These are phyloP conservation scores for Tapirus terrestris DNA, from an alignment of 2,113 vertebrate species.

Conservation along the genomic window DNA sequence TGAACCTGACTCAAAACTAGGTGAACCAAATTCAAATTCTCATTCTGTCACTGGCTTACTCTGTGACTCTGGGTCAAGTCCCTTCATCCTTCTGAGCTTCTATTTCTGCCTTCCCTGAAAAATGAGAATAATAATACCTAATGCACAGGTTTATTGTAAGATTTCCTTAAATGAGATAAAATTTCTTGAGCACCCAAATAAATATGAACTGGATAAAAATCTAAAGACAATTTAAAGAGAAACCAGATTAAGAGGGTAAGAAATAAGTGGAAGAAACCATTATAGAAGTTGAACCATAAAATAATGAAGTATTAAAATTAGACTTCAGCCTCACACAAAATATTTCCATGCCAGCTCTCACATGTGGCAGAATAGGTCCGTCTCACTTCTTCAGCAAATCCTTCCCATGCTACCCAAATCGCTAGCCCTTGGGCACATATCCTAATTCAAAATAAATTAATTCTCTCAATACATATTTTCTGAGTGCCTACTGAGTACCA, in stretches of 20 bases:
- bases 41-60: not conserved
- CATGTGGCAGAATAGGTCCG: not conserved
- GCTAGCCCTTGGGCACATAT: not conserved
- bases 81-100: not conserved
- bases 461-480: not conserved
- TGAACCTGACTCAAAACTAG: not conserved
- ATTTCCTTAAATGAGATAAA: not conserved
- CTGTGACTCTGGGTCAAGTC: not conserved
- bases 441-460: not conserved
- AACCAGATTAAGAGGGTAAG: not conserved
- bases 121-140: slow-evolving; percentile 26
- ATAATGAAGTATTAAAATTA: slow-evolving; percentile 1
- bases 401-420: not conserved
- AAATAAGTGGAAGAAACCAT: not conserved
- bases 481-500: not conserved
- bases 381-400: not conserved
- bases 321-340: not conserved
- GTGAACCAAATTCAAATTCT: not conserved
- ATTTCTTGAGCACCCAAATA: not conserved
- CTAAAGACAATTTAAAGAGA: not conserved
- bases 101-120: not conserved
- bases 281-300: not conserved
- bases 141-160: not conserved
- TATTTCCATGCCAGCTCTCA: not conserved
- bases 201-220: not conserved